Evolutionary conservation across 2,888 invertebrate species (phyloP), one percentile per base, ranked within the genome.

Genomic region (Pimpla rufipes): DNA sequence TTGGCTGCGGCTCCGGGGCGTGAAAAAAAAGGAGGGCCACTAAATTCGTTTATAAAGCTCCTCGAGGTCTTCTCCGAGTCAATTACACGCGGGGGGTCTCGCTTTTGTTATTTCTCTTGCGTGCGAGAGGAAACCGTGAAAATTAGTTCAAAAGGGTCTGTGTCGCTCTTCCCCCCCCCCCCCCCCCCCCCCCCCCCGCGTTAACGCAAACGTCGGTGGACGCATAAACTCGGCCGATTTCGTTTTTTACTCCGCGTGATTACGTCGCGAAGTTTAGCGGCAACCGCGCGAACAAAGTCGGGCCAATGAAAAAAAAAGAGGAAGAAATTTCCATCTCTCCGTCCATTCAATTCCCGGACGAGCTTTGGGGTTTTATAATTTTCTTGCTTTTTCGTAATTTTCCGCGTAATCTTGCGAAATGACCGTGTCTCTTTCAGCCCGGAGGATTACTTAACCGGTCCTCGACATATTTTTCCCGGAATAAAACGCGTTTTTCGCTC

Each of bases 11-110:
- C 37, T 6, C 7, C 16, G 62, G 37, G 16, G 37, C 8, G n/a
- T 3, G 5, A 47, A 62, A 35, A 29, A 62, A 62, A 37, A 10
- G 6, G 35, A 37, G 0, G 16, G 16, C 10, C 37, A 37, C 37
- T 10, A 18, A 62, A 62, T 62, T 62, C 37, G 8, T 18, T 62
- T 62, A 18, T 18, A 11, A 62, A 62, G 35, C 62, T 37, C 35
- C 35, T 62, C 18, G 37, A 62, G 16, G 35, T 35, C 8, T 16
- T 18, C 35, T 18, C 37, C 6, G 11, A 62, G 18, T 62, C 18
- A 18, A 62, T 62, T 62, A 62, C 62, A 18, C 40, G 18, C 29
- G 18, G 37, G 10, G 37, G n/a, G n/a, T n/a, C n/a, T n/a, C 37
- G 40, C 62, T 62, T 18, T 62, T 8, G 10, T 18, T 16, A 62